Conservation (phyloP, 2,888 invertebrate genomes). For the Tachina fera region DNA sequence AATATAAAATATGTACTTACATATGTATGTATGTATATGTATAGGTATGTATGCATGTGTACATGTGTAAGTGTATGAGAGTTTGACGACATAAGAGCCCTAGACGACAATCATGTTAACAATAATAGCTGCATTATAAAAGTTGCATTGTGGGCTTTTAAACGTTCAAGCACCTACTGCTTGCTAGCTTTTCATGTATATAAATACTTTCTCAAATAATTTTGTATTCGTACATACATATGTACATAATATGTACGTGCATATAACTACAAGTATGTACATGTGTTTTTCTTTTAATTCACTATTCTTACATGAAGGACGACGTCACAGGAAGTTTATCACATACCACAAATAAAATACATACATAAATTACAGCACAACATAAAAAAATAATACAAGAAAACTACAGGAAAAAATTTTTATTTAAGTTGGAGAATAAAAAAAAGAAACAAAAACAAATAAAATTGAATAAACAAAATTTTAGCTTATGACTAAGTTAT, state of each 20-base stretch:
- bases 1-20: conserved; percentile 36
- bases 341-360: conserved; percentile 70
- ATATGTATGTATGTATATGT: too few relatives aligned
- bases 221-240: too few relatives aligned
- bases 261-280: neutral
- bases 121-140: neutral
- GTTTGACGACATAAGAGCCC: neutral
- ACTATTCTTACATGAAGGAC: conserved; percentile 64
- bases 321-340: conserved; percentile 72
- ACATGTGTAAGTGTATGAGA: too few relatives aligned
- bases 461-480: conserved; percentile 70
- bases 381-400: conserved; percentile 44
- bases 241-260: neutral
- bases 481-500: conserved; percentile 71
- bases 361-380: conserved; percentile 69
- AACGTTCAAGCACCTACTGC: conserved; percentile 32
- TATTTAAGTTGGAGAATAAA: conserved; percentile 35
- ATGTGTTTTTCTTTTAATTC: conserved; percentile 15
- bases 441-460: conserved; percentile 41
- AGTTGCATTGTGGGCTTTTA: conserved; percentile 34
- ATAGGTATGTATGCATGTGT: too few relatives aligned
- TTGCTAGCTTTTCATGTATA: neutral
- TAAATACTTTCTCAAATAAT: neutral
- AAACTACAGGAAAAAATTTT: conserved; percentile 27
- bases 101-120: conserved; percentile 40